Evolutionary conservation across 2,888 invertebrate species (phyloP).

Genomic region (Papilio gigon): DNA sequence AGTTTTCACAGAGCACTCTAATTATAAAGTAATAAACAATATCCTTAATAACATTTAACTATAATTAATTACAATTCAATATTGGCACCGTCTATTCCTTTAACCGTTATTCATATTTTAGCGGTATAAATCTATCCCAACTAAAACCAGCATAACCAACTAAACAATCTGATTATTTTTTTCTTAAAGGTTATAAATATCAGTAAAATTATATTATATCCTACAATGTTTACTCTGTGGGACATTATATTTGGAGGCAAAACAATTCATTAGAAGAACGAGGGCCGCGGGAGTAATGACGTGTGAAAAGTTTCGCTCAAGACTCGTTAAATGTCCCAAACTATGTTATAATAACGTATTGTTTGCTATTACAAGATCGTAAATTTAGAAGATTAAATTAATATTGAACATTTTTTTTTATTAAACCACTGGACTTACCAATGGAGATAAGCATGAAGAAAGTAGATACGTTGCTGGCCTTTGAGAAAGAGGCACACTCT

Average conservation of each 20-base stretch:
- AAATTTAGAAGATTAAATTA: no score
- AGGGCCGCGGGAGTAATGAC: constrained; percentile 46
- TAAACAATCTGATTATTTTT: background rate
- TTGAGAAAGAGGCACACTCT: no score
- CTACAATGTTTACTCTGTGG: constrained; percentile 8
- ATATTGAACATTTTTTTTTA: no score
- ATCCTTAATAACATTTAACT: no score
- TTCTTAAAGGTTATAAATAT: background rate
- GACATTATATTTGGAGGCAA: constrained; percentile 30
- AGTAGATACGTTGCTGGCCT: no score
- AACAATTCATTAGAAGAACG: constrained; percentile 49
- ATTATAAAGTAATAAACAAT: no score
- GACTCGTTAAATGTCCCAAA: constrained; percentile 28
- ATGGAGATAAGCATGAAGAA: no score
- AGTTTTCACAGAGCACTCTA: no score
- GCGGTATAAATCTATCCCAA: no score
- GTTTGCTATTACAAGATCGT: background rate
- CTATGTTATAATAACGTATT: constrained; percentile 13
- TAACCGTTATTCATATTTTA: no score
- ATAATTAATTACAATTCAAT: no score
- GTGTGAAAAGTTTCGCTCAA: constrained; percentile 47
- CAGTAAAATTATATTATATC: background rate
- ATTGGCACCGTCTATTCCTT: no score
- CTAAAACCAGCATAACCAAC: background rate
- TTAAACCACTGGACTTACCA: background rate